Evolutionary conservation across 2,888 invertebrate species (phyloP), one percentile per base, ranked within the genome.

Genomic region (Andrena chrysosceles): DNA sequence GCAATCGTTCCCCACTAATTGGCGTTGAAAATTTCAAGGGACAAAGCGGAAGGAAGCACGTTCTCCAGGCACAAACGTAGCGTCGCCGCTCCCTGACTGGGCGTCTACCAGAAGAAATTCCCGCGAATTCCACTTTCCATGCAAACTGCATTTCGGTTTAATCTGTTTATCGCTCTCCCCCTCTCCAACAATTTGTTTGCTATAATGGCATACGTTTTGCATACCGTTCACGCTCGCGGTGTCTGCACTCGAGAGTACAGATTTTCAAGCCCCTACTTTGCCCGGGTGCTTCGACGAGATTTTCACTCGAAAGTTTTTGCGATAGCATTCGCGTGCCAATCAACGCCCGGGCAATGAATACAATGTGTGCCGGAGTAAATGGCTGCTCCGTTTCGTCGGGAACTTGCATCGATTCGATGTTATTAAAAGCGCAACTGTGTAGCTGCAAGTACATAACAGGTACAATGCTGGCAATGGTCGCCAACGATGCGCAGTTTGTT

Each of bases 111-210:
- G 54, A 78, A 63, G 68, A 68, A 79, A 79, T 69, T 67, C 26
- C 26, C 62, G 62, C 29, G 68, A 48, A 78, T 78, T 77, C 78
- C 77, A 77, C 60, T 78, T 79, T 68, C 78, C 68, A 79, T 79
- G 78, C 78, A 79, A 79, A 79, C 78, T 68, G 48, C 79, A 63
- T 33, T 78, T 63, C 31, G 33, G 52, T 56, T 67, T 79, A 79
- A 79, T 69, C 78, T 56, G 79, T 78, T 79, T 78, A 79, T 63
- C 63, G 68, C 68, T n/a, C 20, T 10, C 29, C 20, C 35, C n/a
- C 23, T 6, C 35, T 42, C 31, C 56, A 79, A 78, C 42, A 79
- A 78, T 78, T 79, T 79, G 68, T 78, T 78, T 63, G 16, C 68
- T 63, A 68, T 56, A 79, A 78, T 63, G 35, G 62, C 7, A 6